Conservation (phyloP, 2,888 invertebrate species). For the Ganaspis brasiliensis region DNA sequence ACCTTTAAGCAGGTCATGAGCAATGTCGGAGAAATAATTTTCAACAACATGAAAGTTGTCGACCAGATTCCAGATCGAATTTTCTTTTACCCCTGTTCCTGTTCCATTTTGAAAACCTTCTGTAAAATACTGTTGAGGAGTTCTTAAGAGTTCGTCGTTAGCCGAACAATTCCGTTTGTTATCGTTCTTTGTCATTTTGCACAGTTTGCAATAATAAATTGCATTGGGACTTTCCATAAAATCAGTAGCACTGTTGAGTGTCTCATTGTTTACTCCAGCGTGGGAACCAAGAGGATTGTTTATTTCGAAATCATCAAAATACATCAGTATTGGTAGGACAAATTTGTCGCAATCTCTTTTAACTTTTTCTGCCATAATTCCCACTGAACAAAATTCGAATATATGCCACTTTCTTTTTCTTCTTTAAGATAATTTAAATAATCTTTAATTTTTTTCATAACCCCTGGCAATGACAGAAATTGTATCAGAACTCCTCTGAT, state of each 20-base stretch:
- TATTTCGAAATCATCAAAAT: neutral
- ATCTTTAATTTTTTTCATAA: neutral
- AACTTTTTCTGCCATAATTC: constrained; percentile 5
- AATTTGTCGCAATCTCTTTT: neutral
- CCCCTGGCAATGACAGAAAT: neutral
- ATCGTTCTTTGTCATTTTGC: constrained; percentile 22
- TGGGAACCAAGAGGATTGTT: neutral
- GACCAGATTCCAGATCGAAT: constrained; percentile 43
- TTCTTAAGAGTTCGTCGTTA: constrained; percentile 15
- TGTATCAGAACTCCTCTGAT: neutral
- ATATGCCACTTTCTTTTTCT: neutral
- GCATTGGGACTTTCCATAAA: constrained; percentile 17
- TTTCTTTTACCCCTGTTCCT: constrained; percentile 31
- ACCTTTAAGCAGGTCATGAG: constrained; percentile 47
- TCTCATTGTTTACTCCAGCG: neutral
- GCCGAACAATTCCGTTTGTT: constrained; percentile 6
- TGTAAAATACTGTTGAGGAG: neutral
- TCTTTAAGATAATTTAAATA: neutral
- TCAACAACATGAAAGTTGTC: constrained; percentile 48
- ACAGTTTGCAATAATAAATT: constrained; percentile 23
- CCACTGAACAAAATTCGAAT: neutral
- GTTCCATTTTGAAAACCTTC: neutral
- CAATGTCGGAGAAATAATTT: constrained; percentile 46
- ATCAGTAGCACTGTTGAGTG: constrained; percentile 16
- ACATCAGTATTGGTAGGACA: neutral